Percentiles rank a stretch among this genome's conserved stretches.
phyloP scores from a whole-genome alignment of 37 sponge, comb jelly and placozoan genomes.

The Aphrocallistes beatrix region DNA sequence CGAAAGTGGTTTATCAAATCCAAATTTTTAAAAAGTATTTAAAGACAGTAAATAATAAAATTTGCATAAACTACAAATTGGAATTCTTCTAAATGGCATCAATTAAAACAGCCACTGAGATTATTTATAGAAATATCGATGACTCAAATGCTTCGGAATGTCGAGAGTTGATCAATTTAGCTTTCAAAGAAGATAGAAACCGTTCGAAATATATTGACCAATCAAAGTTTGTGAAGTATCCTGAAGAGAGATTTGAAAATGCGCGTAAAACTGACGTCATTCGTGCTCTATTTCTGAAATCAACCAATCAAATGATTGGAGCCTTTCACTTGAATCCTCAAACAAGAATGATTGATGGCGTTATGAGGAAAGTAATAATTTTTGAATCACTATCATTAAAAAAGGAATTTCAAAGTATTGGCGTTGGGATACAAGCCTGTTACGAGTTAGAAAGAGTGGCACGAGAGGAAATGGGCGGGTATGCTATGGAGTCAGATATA shows the following conservation, averaged over 20 bases:
- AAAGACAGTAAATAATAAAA: no score
- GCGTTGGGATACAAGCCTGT: no score
- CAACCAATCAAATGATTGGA: slow-evolving; percentile 8
- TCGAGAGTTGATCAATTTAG: neutral
- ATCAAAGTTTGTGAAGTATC: neutral
- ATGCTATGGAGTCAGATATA: no score
- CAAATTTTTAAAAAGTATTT: no score
- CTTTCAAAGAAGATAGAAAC: neutral
- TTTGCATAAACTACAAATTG: no score
- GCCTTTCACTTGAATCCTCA: neutral
- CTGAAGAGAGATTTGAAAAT: neutral
- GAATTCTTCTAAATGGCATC: slow-evolving; percentile 17
- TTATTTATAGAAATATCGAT: neutral
- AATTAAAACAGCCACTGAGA: neutral
- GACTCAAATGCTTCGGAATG: neutral
- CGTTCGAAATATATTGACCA: neutral
- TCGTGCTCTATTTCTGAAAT: neutral
- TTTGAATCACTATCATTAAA: neutral
- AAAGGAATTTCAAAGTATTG: neutral
- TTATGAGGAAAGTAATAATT: neutral
- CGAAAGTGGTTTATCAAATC: no score
- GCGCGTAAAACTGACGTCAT: neutral
- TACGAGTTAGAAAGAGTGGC: no score
- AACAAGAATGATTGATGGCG: neutral
- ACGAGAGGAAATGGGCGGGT: no score